phyloP scores from a whole-genome alignment of 2,797 vertebrate genomes.

The Peromyscus aztecus region DNA sequence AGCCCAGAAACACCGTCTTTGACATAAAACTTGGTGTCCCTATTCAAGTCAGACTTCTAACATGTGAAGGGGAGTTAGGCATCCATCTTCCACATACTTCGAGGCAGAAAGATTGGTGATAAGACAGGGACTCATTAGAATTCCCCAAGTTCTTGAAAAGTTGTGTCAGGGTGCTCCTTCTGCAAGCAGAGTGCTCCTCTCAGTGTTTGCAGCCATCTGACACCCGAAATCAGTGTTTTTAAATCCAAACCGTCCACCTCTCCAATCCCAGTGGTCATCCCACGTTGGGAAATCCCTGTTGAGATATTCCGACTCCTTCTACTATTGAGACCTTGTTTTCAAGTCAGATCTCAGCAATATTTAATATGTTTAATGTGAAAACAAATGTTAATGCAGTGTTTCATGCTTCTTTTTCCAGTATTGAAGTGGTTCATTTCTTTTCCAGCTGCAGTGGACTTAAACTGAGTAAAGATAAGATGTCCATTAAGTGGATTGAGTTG shows the following conservation, averaged over 20 bases:
- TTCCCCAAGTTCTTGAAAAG: neutral
- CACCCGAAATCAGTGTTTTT: neutral
- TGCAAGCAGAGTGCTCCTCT: neutral
- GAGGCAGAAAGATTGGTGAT: neutral
- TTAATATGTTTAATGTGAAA: neutral
- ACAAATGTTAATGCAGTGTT: neutral
- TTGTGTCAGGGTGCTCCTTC: neutral
- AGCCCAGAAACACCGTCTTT: neutral
- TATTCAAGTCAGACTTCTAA: slow-evolving; percentile 17
- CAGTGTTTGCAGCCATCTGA: neutral
- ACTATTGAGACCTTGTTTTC: neutral
- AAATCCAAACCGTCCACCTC: neutral
- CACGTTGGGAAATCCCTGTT: neutral
- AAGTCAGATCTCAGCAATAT: slow-evolving; percentile 22
- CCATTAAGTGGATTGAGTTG: neutral
- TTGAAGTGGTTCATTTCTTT: neutral
- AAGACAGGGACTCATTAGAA: neutral
- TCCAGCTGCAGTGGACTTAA: neutral
- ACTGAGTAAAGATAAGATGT: neutral
- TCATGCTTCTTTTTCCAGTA: neutral
- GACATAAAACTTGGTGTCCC: neutral
- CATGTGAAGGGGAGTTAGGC: neutral
- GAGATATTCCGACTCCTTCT: neutral
- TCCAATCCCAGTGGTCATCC: neutral
- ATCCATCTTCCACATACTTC: neutral